Conservation (phyloP, 2,113 vertebrate species). For the Coregonus clupeaformis region DNA sequence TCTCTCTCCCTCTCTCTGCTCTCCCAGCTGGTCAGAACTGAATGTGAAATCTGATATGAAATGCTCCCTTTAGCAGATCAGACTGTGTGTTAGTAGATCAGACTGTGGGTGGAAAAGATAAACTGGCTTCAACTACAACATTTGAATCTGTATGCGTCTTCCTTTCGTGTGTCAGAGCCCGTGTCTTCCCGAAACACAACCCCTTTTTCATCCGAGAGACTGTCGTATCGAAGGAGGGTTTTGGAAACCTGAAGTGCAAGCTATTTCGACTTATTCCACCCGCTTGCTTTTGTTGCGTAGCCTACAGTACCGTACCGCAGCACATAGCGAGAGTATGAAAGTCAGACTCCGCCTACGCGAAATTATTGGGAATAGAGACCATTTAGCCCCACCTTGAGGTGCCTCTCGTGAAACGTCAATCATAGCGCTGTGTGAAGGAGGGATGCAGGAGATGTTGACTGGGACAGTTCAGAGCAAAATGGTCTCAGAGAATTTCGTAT, state of each 20-base stretch:
- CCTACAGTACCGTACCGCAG: conserved; percentile 67
- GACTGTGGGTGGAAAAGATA: conserved; percentile 47
- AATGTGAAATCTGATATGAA: conserved; percentile 72
- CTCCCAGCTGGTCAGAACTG: conserved; percentile 64
- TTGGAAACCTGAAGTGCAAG: conserved; percentile 48
- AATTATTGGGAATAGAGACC: conserved; percentile 63
- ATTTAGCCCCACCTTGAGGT: conserved; percentile 69
- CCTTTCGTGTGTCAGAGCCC: conserved; percentile 22
- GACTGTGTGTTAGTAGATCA: conserved; percentile 48
- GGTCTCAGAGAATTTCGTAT: too few relatives aligned
- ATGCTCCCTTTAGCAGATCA: conserved; percentile 56
- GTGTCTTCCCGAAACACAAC: conserved; percentile 28
- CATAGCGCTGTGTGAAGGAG: conserved; percentile 53
- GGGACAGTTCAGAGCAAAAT: conserved; percentile 11
- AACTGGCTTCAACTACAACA: conserved; percentile 46
- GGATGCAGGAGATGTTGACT: conserved; percentile 52
- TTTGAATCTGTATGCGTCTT: conserved; percentile 38
- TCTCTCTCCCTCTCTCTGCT: conserved; percentile 40
- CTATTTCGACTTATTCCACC: conserved; percentile 75
- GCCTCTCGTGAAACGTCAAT: conserved; percentile 65
- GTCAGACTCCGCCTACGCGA: conserved; percentile 64
- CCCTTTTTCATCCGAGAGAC: conserved; percentile 19
- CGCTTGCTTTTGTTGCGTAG: conserved; percentile 73
- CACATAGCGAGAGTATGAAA: conserved; percentile 63
- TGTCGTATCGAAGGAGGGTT: conserved; percentile 12